Conservation (phyloP, 1,140 invertebrate genomes). For the Homarus americanus region DNA sequence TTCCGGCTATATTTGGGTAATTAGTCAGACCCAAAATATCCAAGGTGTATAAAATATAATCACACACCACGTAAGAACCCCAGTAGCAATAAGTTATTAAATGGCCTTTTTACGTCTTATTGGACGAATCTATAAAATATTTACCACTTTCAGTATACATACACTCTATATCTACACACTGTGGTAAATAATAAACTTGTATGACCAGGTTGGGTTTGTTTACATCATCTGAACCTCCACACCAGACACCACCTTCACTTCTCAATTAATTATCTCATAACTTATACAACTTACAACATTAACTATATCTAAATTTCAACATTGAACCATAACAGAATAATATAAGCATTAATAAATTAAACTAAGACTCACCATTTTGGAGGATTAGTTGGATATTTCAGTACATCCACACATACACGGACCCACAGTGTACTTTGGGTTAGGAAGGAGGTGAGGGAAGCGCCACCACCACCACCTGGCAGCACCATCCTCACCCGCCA, state of each 20-base stretch:
- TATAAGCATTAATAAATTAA: too few relatives aligned
- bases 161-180: not conserved
- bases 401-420: not conserved
- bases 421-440: not conserved
- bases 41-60: not conserved
- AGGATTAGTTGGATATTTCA: constrained; percentile 9
- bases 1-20: too few relatives aligned
- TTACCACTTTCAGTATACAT: not conserved
- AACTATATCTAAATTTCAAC: not conserved
- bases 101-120: too few relatives aligned
- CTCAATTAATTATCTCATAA: not conserved
- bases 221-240: not conserved
- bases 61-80: not conserved
- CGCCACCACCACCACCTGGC: not conserved
- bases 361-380: constrained; percentile 3
- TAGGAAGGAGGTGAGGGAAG: not conserved
- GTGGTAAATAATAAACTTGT: not conserved
- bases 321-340: not conserved
- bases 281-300: not conserved
- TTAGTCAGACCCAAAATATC: not conserved
- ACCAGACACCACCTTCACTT: not conserved
- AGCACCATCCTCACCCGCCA: not conserved
- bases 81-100: not conserved
- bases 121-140: not conserved
- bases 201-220: constrained; percentile 1